Evolutionary conservation across 2,888 invertebrate genomes (phyloP).

Genomic region (Microctonus aethiopoides): DNA sequence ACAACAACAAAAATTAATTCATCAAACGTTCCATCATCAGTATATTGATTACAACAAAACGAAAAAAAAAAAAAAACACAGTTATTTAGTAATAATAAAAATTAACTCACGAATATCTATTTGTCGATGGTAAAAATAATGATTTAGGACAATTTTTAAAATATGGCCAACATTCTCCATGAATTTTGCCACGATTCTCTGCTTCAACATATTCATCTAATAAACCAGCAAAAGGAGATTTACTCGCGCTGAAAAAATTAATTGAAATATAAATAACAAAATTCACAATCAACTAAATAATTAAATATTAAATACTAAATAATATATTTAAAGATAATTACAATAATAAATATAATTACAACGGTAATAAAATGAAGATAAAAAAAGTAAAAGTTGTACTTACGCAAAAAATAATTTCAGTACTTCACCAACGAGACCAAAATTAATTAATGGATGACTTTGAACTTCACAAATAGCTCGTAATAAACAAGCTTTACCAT

Average conservation of each 20-base stretch:
- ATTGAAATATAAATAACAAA: neutral
- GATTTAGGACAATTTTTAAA: conserved; percentile 86
- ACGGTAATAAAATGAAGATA: conserved; percentile 6
- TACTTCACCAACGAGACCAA: conserved; percentile 85
- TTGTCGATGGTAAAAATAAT: conserved; percentile 74
- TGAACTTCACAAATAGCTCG: conserved; percentile 89
- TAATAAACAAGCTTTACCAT: conserved; percentile 84
- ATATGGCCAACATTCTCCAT: conserved; percentile 88
- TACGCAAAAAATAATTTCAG: conserved; percentile 86
- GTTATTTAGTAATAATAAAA: too few species aligned
- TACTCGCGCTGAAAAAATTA: conserved; percentile 75
- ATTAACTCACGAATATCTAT: conserved; percentile 69
- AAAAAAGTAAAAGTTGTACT: conserved; percentile 62
- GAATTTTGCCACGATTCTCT: conserved; percentile 78
- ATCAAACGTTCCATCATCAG: neutral
- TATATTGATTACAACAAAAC: too few species aligned
- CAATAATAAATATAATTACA: conserved; percentile 4
- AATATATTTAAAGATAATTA: conserved; percentile 10
- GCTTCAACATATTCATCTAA: conserved; percentile 84
- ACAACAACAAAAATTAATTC: neutral
- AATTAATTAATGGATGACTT: conserved; percentile 80
- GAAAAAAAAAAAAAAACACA: too few species aligned
- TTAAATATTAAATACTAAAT: neutral
- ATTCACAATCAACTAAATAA: conserved; percentile 7
- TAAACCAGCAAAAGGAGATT: conserved; percentile 81